Base-by-base conservation (phyloP, 1,140 invertebrate species). In the Platyscapa corneri region DNA sequence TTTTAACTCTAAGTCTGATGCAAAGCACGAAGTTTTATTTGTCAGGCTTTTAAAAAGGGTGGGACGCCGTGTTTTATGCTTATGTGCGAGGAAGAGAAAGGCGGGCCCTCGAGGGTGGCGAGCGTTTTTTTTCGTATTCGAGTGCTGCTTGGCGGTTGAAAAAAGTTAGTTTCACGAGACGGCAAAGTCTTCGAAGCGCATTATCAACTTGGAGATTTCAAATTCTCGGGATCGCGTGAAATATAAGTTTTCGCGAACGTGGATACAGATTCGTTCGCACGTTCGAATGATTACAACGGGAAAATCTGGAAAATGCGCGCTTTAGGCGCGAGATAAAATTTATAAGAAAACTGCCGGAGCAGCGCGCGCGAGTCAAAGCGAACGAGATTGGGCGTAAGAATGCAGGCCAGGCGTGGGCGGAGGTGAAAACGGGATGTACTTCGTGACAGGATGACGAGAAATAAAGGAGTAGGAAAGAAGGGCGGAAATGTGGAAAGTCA, bases 401-500 rank as follows among this genome's bases (percentile, higher is more conserved):
- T 53, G 18, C 12, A 18, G 2, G 2, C 20, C 27, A 12, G 37
- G 18, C n/a, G 53, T 16, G 76, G 46, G 46, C 53, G 32, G 77
- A n/a, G 34, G 18, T 34, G 7, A 10, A 64, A 39, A 49, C n/a
- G 16, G 42, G 16, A 64, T 3, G 77, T 64, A 64, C 7, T 60
- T 27, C 14, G 77, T n/a, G 39, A 20, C 30, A n/a, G 30, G 46
- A 32, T 32, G 77, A n/a, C 10, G 20, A 60, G 64, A 70, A 72
- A 53, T 82, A 49, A 81, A 72, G 32, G 60, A 78, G 65, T 79
- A 18, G 23, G 30, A 56, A 82, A 81, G 72, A 82, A 80, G 30
- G 65, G 49, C 32, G 53, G 49, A 64, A 75, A 81, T 34, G 39
- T 30, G 49, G 34, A 75, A 76, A 83, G 83, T 53, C 70, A 83